Evolutionary conservation across 2,113 vertebrate genomes (phyloP).

Genomic region (Cichladusa arquata): DNA sequence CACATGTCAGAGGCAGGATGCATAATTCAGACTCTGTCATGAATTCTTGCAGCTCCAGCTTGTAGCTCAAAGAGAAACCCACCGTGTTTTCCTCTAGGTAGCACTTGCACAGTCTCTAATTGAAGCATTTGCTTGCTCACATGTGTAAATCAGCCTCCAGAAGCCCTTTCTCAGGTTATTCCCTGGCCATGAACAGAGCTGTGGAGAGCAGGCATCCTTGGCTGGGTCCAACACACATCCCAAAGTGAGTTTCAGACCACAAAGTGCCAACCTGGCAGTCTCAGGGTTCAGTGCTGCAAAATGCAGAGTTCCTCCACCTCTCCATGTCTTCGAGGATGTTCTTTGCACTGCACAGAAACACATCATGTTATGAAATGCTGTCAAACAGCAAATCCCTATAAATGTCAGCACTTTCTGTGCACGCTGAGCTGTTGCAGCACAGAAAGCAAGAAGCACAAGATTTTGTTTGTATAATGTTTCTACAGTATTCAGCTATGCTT

Average conservation of each 20-base stretch:
- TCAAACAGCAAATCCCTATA: background rate
- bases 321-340: background rate
- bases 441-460: background rate
- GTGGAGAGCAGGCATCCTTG: background rate
- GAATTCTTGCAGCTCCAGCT: background rate
- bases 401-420: background rate
- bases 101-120: background rate
- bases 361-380: background rate
- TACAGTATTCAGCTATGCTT: background rate
- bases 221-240: background rate
- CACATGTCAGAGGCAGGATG: background rate
- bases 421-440: accelerated
- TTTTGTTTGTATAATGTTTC: background rate
- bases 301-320: background rate
- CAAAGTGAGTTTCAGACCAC: background rate
- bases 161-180: background rate
- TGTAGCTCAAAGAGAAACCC: background rate
- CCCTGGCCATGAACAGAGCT: background rate
- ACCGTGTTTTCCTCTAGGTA: background rate
- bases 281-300: background rate
- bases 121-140: background rate
- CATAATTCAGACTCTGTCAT: background rate
- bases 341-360: background rate
- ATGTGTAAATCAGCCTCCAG: background rate
- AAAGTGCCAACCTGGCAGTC: background rate